A percentile compares a stretch with the other conserved stretches of the same genome.
Conservation (phyloP, 2,797 vertebrate genomes). For the Benthosema pterotum region DNA sequence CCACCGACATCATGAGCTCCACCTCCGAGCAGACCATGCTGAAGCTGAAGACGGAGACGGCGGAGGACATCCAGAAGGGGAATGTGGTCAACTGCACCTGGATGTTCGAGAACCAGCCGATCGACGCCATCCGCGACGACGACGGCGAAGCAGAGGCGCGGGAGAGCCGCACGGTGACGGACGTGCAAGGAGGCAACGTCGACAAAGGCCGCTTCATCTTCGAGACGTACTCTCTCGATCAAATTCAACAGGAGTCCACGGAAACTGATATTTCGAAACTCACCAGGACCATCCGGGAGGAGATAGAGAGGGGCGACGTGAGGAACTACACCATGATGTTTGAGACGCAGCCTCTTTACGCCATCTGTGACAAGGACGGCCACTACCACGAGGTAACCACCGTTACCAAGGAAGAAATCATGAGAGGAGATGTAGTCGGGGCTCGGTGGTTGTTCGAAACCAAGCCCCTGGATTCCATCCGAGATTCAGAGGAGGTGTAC, state of each 20-base stretch:
- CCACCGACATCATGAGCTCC: constrained; percentile 88
- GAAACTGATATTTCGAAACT: constrained; percentile 70
- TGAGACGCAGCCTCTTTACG: constrained; percentile 92
- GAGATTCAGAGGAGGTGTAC: constrained; percentile 87
- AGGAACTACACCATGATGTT: constrained; percentile 95
- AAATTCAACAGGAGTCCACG: constrained; percentile 85
- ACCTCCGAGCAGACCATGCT: constrained; percentile 86
- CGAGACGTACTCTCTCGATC: constrained; percentile 90
- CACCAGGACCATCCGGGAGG: constrained; percentile 76
- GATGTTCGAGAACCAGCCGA: constrained; percentile 92
- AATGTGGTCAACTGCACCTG: constrained; percentile 88
- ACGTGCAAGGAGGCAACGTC: constrained; percentile 90
- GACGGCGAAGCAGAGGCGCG: constrained; percentile 68
- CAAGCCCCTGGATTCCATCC: constrained; percentile 90
- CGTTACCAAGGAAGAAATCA: constrained; percentile 90
- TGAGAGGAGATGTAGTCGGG: constrained; percentile 90
- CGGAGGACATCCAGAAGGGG: constrained; percentile 90
- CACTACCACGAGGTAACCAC: constrained; percentile 94
- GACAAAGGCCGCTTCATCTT: constrained; percentile 89
- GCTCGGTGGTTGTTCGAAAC: constrained; percentile 95
- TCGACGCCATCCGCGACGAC: constrained; percentile 83
- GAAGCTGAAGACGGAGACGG: constrained; percentile 83
- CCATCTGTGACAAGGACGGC: constrained; percentile 90
- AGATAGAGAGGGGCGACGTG: constrained; percentile 86
- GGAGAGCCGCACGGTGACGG: constrained; percentile 81